phyloP scores from a whole-genome alignment of 2,113 vertebrate species.

The Leptosomus discolor region DNA sequence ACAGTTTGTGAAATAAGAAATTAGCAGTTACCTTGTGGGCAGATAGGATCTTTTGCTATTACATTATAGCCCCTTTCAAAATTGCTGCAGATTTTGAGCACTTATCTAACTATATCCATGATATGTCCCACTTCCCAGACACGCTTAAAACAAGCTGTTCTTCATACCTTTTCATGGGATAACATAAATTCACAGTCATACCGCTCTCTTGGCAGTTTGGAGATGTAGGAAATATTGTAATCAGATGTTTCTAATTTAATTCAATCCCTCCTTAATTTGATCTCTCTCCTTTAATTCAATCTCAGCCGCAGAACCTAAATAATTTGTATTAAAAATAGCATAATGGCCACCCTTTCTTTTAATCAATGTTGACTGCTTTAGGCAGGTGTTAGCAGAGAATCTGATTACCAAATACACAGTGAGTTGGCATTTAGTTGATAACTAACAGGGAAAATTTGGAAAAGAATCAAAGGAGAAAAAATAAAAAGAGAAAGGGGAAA shows the following conservation, averaged over 20 bases:
- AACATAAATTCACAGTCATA: background rate
- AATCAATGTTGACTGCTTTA: constrained; percentile 53
- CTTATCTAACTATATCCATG: background rate
- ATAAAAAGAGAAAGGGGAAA: background rate
- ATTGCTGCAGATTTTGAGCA: background rate
- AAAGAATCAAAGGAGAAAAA: constrained; percentile 10
- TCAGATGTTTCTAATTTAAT: constrained; percentile 39
- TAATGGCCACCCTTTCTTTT: constrained; percentile 25
- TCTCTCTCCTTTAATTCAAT: constrained; percentile 23
- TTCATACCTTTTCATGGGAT: background rate
- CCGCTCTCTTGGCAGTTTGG: background rate
- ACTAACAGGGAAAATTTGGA: background rate
- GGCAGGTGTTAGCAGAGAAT: constrained; percentile 54
- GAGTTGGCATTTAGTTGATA: constrained; percentile 27
- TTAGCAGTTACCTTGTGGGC: background rate
- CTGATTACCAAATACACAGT: constrained; percentile 28
- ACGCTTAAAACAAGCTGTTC: background rate
- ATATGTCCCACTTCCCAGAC: background rate
- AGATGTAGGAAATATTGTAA: background rate
- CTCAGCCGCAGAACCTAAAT: background rate
- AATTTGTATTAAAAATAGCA: constrained; percentile 29
- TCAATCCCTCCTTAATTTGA: constrained; percentile 28
- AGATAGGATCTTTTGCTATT: background rate
- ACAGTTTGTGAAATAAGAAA: background rate
- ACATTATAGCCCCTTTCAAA: background rate